Base-by-base conservation (phyloP, 2,113 vertebrate genomes). In the Anoura caudifer region DNA sequence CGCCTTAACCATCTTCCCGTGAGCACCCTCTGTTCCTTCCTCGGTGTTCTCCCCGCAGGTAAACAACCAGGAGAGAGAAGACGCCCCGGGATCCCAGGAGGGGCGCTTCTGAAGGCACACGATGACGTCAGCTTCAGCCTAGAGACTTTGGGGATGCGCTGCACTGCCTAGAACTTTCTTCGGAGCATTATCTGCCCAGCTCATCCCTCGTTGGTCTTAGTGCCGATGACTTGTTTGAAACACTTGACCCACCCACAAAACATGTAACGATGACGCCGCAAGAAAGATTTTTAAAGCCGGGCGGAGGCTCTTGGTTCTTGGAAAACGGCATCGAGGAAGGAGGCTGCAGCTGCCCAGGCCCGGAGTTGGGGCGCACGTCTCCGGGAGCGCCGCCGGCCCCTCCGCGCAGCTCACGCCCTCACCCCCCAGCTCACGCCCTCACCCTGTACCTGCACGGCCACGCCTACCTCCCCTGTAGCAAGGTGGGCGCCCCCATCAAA, bases 331-430 rank as follows among this genome's bases (percentile, higher is more conserved):
- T 4, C 0, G 2, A 4, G 36, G 52, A 61, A 15, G 16, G 22
- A 13, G 14, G n/a, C 4, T n/a, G 0, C 0, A 16, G 12, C 5
- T 17, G 20, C 36, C 17, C 0, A 5, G 69, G 22, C n/a, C 20
- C 12, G 43, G 52, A 22, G 22, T 4, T 7, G 26, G n/a, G 65
- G 14, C 0, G 0, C 13, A 3, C 1, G 33, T 43, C 52, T 36
- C 24, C 8, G 41, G 36, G 4, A n/a, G 19, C 4, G 22, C 16
- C 7, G 2, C 24, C 50, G 38, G 28, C 24, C 8, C 15, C 82
- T 36, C 36, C 43, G 11, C n/a, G n/a, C 4, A 33, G 0, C 26
- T 10, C 16, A 7, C 28, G 3, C 33, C 19, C 14, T 16, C 31
- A 26, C 15, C 22, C 31, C n/a, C n/a, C 4, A 33, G 0, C 26